phyloP scores from a whole-genome alignment of 2,113 vertebrate genomes.

The Scomber scombrus region DNA sequence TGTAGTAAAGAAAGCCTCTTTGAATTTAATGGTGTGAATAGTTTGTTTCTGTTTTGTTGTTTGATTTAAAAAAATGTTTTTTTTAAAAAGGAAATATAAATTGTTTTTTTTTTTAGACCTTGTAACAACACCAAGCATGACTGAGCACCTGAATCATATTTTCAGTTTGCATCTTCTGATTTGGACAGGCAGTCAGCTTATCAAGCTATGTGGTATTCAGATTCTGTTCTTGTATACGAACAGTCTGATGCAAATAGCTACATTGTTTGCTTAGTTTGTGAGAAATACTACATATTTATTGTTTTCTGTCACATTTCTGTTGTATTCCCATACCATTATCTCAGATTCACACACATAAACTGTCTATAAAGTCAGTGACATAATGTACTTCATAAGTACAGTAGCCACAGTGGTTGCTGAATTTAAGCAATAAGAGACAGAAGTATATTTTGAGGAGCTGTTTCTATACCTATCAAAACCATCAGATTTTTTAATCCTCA shows the following conservation, averaged over 20 bases:
- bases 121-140: background rate
- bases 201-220: background rate
- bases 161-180: background rate
- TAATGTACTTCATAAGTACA: background rate
- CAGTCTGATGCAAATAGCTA: background rate
- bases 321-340: too few species aligned
- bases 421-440: background rate
- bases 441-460: background rate
- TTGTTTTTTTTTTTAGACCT: background rate
- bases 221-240: background rate
- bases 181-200: background rate
- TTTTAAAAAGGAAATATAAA: background rate
- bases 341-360: too few species aligned
- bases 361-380: background rate
- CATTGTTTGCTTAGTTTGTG: background rate
- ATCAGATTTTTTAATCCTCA: background rate
- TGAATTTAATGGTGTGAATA: background rate
- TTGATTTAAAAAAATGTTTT: slow-evolving; percentile 5
- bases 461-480: background rate
- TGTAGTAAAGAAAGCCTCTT: background rate
- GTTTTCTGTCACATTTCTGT: too few species aligned
- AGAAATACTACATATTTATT: too few species aligned
- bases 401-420: background rate
- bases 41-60: background rate
- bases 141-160: background rate